Conservation (phyloP, 2,888 invertebrate species). For the Mythimna lalbum region DNA sequence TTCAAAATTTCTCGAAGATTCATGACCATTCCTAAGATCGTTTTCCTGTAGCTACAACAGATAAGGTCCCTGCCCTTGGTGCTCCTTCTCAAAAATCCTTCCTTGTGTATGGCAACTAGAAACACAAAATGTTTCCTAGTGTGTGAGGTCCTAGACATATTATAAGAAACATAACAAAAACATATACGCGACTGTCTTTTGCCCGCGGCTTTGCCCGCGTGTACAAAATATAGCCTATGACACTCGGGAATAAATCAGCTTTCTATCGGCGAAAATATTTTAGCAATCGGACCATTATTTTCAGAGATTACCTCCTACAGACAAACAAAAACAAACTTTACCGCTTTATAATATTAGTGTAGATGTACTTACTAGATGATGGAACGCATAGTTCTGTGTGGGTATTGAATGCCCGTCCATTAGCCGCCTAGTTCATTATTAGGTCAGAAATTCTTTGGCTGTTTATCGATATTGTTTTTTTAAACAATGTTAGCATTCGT, state of each 20-base stretch:
- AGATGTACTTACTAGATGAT: not conserved
- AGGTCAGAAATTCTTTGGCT: conserved; percentile 24
- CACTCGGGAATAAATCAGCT: too few relatives aligned
- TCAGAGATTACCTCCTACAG: too few relatives aligned
- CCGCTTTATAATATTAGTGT: too few relatives aligned
- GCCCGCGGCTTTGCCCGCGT: too few relatives aligned
- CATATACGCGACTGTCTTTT: not conserved
- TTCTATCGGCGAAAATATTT: too few relatives aligned
- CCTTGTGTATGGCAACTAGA: not conserved
- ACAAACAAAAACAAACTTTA: too few relatives aligned
- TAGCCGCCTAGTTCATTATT: conserved; percentile 4
- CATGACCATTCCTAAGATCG: too few relatives aligned
- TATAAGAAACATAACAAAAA: not conserved
- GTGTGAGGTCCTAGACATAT: not conserved
- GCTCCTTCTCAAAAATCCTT: too few relatives aligned
- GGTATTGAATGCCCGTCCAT: conserved; percentile 11
- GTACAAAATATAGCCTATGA: too few relatives aligned
- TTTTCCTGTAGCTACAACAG: not conserved
- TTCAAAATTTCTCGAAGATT: too few relatives aligned
- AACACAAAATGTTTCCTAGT: not conserved
- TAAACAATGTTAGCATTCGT: conserved; percentile 21
- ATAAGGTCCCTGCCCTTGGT: not conserved
- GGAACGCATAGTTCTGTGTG: conserved; percentile 5
- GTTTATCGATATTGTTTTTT: conserved; percentile 16
- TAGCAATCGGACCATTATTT: too few relatives aligned